phyloP scores from a whole-genome alignment of 2,888 invertebrate species.

The Bedellia somnulentella region DNA sequence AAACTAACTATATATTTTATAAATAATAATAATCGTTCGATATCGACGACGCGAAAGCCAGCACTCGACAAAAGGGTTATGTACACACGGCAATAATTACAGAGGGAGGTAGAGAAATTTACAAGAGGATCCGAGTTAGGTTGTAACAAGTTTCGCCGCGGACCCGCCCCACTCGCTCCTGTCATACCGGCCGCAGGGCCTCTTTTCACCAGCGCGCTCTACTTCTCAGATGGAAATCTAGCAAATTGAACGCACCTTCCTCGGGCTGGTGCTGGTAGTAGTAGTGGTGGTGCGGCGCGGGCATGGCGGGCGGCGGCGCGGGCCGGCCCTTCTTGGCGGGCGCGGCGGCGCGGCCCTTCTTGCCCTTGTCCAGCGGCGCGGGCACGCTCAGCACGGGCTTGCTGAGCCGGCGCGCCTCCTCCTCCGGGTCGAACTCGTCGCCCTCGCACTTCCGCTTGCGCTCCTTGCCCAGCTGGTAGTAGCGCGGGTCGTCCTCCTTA shows the following conservation, averaged over 20 bases:
- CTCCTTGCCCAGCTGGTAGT: conserved; percentile 48
- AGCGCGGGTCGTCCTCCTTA: conserved; percentile 54
- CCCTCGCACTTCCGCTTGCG: conserved; percentile 45
- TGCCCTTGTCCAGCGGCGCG: conserved; percentile 46
- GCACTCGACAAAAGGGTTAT: too few relatives aligned
- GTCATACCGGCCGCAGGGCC: conserved; percentile 63
- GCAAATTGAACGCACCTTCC: conserved; percentile 63
- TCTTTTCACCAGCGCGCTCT: conserved; percentile 63
- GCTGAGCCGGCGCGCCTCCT: conserved; percentile 28
- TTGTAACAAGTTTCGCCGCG: conserved; percentile 59
- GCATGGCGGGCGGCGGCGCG: conserved; percentile 42
- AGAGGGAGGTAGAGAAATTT: too few relatives aligned
- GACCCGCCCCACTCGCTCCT: conserved; percentile 56
- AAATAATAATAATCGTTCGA: too few relatives aligned
- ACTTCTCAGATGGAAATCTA: conserved; percentile 61
- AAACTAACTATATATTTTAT: conserved; percentile 44
- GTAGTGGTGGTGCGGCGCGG: conserved; percentile 53
- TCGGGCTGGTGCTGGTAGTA: conserved; percentile 61
- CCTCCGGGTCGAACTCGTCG: conserved; percentile 30
- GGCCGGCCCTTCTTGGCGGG: too few relatives aligned
- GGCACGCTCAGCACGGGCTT: conserved; percentile 31
- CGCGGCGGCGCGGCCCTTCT: conserved; percentile 47
- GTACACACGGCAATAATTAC: too few relatives aligned
- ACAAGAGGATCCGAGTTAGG: conserved; percentile 55
- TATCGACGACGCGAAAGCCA: too few relatives aligned